These are phyloP conservation scores for Fragum whitleyi DNA, from an alignment of 2,888 invertebrate species.

Conservation along the genomic window DNA sequence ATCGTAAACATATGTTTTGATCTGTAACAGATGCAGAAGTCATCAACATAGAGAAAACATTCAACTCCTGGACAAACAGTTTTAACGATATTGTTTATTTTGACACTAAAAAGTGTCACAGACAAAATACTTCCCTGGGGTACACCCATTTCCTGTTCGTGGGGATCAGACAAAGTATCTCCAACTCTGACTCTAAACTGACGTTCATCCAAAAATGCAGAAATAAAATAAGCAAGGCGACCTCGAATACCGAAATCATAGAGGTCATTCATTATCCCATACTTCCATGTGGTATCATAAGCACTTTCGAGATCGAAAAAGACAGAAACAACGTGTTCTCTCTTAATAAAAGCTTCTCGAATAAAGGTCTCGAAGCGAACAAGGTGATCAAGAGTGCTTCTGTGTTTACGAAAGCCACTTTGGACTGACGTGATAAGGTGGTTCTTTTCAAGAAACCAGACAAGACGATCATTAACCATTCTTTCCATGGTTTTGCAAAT, in stretches of 20 bases:
- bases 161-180: neutral
- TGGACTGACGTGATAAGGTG: constrained; percentile 52
- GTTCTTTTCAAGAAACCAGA: constrained; percentile 48
- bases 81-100: constrained; percentile 30
- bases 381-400: constrained; percentile 53
- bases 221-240: constrained; percentile 16
- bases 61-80: constrained; percentile 3
- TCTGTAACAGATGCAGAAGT: constrained; percentile 22
- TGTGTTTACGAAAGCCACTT: constrained; percentile 52
- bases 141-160: constrained; percentile 34
- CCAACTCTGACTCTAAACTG: constrained; percentile 26
- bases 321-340: constrained; percentile 61
- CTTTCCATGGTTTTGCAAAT: constrained; percentile 72
- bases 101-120: constrained; percentile 24
- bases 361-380: constrained; percentile 17
- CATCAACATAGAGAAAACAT: constrained; percentile 34
- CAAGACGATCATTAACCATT: constrained; percentile 59
- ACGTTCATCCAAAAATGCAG: constrained; percentile 22
- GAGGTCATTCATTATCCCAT: constrained; percentile 46
- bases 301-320: constrained; percentile 38
- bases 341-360: constrained; percentile 55
- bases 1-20: constrained; percentile 35
- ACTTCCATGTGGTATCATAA: constrained; percentile 31
- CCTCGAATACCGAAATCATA: no score
- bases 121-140: constrained; percentile 34